Conservation (phyloP, 2,888 invertebrate species). For the Gymnocheta viridis region DNA sequence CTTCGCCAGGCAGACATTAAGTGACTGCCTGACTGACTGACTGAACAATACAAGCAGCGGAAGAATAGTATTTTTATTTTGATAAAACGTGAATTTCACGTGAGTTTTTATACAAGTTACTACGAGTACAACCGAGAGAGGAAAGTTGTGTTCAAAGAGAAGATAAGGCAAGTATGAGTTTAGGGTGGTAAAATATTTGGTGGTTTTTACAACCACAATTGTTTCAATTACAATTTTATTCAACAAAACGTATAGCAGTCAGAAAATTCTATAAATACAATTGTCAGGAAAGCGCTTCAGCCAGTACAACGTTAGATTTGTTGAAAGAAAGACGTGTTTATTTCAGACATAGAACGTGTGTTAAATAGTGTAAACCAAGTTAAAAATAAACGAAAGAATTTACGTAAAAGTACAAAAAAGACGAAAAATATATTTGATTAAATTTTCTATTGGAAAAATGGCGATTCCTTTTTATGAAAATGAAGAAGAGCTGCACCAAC, state of each 20-base stretch:
- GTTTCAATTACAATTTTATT: constrained; percentile 66
- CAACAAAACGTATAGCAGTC: constrained; percentile 14
- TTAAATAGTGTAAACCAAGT: constrained; percentile 2
- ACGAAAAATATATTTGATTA: constrained; percentile 26
- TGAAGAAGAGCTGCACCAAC: constrained; percentile 65
- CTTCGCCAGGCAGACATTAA: constrained; percentile 8
- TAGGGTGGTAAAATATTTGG: constrained; percentile 46
- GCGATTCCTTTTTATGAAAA: constrained; percentile 80
- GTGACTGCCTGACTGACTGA: constrained; percentile 41
- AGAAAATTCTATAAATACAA: constrained; percentile 63
- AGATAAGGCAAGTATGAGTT: not conserved
- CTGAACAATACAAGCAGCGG: constrained; percentile 48
- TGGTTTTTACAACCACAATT: constrained; percentile 67
- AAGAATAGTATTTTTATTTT: constrained; percentile 58
- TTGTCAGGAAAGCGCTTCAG: constrained; percentile 24
- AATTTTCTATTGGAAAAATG: constrained; percentile 72
- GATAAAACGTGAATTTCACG: constrained; percentile 68
- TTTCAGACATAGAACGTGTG: not conserved
- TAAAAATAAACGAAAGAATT: constrained; percentile 49
- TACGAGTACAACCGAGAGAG: constrained; percentile 16
- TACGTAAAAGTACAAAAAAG: constrained; percentile 61
- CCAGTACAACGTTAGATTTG: constrained; percentile 54
- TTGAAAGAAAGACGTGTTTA: constrained; percentile 40
- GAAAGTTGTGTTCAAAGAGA: constrained; percentile 16
- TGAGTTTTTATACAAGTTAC: constrained; percentile 36